Conservation (phyloP, 1,140 invertebrate species). For the Acromyrmex charruanus region DNA sequence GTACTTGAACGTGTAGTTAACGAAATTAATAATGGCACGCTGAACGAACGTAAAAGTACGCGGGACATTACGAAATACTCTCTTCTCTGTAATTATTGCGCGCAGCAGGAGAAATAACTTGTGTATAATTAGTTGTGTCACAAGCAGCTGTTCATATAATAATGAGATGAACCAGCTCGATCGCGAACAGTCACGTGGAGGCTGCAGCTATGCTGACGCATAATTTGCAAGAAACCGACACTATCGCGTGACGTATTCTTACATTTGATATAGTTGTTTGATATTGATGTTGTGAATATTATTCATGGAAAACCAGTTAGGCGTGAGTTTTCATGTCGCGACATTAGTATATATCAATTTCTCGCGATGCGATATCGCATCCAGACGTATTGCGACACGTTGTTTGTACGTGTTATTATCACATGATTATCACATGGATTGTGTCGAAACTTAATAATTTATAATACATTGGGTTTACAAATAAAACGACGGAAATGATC, state of each 20-base stretch:
- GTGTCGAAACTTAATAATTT: background rate
- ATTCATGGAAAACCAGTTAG: conserved; percentile 24
- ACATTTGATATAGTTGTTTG: background rate
- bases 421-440: conserved; percentile 23
- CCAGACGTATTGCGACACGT: background rate
- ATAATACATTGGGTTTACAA: background rate
- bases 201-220: conserved; percentile 17
- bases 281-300: conserved; percentile 27
- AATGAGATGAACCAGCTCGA: conserved; percentile 17
- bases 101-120: background rate
- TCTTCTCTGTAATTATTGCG: conserved; percentile 15
- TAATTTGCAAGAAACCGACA: conserved; percentile 21
- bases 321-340: background rate
- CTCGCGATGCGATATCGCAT: conserved; percentile 6
- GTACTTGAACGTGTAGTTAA: background rate
- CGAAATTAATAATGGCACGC: background rate
- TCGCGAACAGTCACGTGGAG: conserved; percentile 19
- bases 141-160: conserved; percentile 7
- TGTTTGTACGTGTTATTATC: conserved; percentile 25
- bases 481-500: background rate
- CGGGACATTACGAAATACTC: conserved; percentile 8
- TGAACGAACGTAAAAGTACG: conserved; percentile 11
- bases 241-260: conserved; percentile 34
- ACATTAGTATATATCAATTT: conserved; percentile 31
- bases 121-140: conserved; percentile 28